Conservation (phyloP, 2,113 vertebrate species). For the Antennarius striatus region DNA sequence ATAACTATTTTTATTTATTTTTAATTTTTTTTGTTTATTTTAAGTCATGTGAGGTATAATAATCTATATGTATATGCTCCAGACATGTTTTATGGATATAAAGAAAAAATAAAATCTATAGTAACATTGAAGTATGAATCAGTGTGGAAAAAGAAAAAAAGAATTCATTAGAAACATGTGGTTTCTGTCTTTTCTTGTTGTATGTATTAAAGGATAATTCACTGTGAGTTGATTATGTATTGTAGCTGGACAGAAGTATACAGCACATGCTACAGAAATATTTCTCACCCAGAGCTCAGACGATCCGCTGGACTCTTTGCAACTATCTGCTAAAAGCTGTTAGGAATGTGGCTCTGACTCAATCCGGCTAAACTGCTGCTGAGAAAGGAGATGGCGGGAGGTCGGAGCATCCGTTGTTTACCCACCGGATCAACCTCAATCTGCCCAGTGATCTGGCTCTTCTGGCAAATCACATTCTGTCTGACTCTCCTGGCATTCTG, state of each 20-base stretch:
- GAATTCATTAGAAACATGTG: too few relatives aligned
- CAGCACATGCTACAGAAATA: conserved; percentile 65
- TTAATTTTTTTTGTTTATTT: too few relatives aligned
- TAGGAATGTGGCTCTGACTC: conserved; percentile 73
- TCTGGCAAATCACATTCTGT: conserved; percentile 9
- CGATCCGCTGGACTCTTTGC: conserved; percentile 68
- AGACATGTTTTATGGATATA: neutral
- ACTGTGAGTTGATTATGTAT: conserved; percentile 18
- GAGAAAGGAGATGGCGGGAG: conserved; percentile 39
- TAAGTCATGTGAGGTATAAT: neutral
- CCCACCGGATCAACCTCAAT: conserved; percentile 54
- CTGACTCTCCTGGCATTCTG: neutral
- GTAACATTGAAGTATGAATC: too few relatives aligned
- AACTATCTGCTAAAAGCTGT: conserved; percentile 82
- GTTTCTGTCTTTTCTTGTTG: neutral
- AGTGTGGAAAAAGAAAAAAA: too few relatives aligned
- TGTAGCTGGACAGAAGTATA: conserved; percentile 43
- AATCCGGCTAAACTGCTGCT: conserved; percentile 50
- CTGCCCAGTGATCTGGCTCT: conserved; percentile 35
- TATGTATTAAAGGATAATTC: conserved; percentile 6
- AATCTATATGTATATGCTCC: neutral
- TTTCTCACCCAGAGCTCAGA: conserved; percentile 77
- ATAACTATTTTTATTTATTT: neutral
- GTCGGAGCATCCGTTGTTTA: conserved; percentile 61
- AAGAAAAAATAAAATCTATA: too few relatives aligned